Conservation (phyloP, 2,888 invertebrate genomes). For the Tachina fera region DNA sequence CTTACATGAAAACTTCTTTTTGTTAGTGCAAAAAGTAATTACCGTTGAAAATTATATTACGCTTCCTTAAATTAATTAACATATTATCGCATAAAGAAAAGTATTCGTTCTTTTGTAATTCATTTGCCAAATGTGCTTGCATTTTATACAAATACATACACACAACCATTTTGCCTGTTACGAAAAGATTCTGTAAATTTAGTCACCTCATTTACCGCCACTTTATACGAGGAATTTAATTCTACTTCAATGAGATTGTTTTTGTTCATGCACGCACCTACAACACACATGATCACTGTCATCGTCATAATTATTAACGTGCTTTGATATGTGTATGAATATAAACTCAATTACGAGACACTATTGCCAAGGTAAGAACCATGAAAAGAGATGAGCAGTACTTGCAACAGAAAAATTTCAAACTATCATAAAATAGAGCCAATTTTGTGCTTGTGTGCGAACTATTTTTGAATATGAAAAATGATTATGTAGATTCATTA, state of each 20-base stretch:
- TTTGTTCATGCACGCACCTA: constrained; percentile 29
- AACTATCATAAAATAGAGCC: neutral
- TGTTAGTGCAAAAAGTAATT: constrained; percentile 6
- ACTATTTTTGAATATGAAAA: too few species aligned
- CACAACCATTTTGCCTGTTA: neutral
- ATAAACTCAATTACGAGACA: constrained; percentile 12
- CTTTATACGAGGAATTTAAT: constrained; percentile 30
- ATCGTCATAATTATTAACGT: constrained; percentile 1
- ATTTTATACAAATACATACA: neutral
- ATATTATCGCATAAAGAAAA: constrained; percentile 30
- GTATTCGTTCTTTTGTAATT: constrained; percentile 9
- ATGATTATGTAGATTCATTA: too few species aligned
- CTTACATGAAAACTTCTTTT: neutral
- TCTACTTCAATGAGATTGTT: constrained; percentile 50
- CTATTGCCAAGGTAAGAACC: neutral
- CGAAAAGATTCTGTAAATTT: constrained; percentile 46
- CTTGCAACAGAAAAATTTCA: neutral
- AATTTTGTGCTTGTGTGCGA: too few species aligned
- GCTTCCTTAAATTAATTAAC: constrained; percentile 43
- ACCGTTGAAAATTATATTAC: constrained; percentile 8
- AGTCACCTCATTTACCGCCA: constrained; percentile 56
- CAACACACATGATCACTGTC: constrained; percentile 52
- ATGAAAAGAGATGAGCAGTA: neutral
- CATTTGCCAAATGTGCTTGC: constrained; percentile 20
- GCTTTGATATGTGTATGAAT: constrained; percentile 24